A percentile compares a stretch with the other conserved stretches of the same genome.
Evolutionary conservation across 2,888 invertebrate species (phyloP).

Genomic region (Amphipyra berbera): DNA sequence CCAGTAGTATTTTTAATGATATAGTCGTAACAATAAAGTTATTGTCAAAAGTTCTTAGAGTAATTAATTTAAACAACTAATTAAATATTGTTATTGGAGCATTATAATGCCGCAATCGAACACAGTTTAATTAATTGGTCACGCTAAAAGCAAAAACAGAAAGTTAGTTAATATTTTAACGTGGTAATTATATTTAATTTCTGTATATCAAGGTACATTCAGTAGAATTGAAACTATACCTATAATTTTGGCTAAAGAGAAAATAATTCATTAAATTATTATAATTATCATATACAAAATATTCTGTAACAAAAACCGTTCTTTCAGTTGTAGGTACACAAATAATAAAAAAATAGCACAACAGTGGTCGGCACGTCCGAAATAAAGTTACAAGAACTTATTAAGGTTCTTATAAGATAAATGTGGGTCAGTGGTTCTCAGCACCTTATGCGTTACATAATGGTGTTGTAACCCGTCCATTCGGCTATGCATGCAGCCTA

Average conservation of each 20-base stretch:
- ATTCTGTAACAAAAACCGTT: too few relatives aligned
- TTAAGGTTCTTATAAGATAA: slow-evolving; percentile 18
- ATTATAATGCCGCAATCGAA: background rate
- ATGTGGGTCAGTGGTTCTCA: slow-evolving; percentile 54
- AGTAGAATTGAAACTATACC: too few relatives aligned
- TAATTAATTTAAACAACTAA: background rate
- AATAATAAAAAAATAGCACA: background rate
- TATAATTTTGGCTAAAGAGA: too few relatives aligned
- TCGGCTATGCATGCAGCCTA: slow-evolving; percentile 13
- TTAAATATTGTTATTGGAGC: background rate
- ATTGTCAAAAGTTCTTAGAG: too few relatives aligned
- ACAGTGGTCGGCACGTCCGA: background rate
- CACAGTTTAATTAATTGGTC: background rate
- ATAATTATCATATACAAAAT: too few relatives aligned
- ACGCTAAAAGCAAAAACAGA: background rate
- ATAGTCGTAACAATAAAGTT: too few relatives aligned
- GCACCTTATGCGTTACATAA: slow-evolving; percentile 50
- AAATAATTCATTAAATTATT: too few relatives aligned
- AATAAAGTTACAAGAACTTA: slow-evolving; percentile 11
- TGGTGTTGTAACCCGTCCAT: slow-evolving; percentile 31
- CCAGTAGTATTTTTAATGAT: too few relatives aligned
- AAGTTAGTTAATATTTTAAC: background rate
- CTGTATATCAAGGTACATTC: background rate
- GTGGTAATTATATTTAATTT: background rate
- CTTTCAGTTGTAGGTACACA: background rate